Base-by-base conservation (phyloP, 2,797 vertebrate species). In the Ceryle rudis region DNA sequence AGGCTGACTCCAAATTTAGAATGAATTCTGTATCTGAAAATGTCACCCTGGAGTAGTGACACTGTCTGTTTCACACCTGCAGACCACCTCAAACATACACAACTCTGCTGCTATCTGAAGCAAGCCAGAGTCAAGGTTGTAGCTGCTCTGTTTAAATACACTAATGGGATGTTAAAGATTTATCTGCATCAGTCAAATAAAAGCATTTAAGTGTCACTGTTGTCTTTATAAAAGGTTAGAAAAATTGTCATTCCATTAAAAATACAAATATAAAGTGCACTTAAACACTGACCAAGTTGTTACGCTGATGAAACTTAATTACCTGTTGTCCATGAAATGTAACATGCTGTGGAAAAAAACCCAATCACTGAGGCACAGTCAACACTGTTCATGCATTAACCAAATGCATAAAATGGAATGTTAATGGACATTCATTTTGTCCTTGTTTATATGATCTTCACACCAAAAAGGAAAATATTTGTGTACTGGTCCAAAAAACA, bases 281-380 rank as follows among this genome's bases (percentile, higher is more conserved):
- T 96, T 95, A 82, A 91, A 83, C 58, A 52, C 14, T 47, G 86
- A 75, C 75, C 37, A 73, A 93, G 39, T 47, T 23, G 51, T 64
- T 90, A 79, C 0, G 2, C 2, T 5, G 61, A 86, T 74, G 70
- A 91, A 89, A 94, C 54, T 90, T 96, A 95, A 95, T 97, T 97
- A 90, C 55, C 33, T 90, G 58, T 85, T 97, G 91, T 91, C 90
- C 39, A 17, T 31, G 49, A 93, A 92, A 93, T 42, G 41, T 81
- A 94, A 81, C 44, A 49, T 1, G 22, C 33, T 95, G 60, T 33
- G 81, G 69, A 61, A 57, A 82, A 82, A 80, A 66, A 0, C 13
- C 21, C 1, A 7, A 8, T 73, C 46, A 13, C 28, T 84, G 23
- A 92, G 84, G 86, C 14, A 57, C 25, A 95, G 61, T 58, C 22